These are phyloP conservation scores for Sphenopsis melanotis DNA, from an alignment of 2,797 vertebrate genomes.

Conservation along the genomic window DNA sequence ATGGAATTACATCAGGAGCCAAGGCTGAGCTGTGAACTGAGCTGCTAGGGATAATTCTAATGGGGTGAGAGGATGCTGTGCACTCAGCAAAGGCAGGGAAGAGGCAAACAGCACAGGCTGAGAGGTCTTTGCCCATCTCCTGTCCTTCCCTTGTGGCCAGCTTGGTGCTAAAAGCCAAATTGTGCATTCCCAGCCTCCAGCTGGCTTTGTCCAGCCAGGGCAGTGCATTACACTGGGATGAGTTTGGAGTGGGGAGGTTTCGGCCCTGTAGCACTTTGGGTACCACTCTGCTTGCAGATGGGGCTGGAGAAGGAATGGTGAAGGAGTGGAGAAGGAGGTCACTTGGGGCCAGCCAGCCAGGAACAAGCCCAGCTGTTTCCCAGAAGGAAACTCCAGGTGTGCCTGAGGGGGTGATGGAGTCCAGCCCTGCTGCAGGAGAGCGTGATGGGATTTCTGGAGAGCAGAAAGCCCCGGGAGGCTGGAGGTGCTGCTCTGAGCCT, in stretches of 20 bases:
- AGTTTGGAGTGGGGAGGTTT: background rate
- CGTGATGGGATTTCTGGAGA: background rate
- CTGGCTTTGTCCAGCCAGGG: background rate
- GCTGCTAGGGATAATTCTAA: background rate
- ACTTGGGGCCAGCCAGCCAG: background rate
- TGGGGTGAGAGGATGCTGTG: background rate
- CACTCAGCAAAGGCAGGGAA: background rate
- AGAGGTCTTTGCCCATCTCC: background rate
- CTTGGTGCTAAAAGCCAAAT: background rate
- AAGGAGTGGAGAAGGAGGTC: background rate
- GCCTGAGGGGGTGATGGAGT: background rate
- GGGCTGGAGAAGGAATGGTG: background rate
- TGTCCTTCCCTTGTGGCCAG: background rate
- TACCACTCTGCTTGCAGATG: background rate
- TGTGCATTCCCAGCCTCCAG: background rate
- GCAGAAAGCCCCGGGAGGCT: background rate
- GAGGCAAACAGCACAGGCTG: background rate
- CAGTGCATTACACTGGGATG: rapidly evolving
- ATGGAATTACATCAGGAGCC: background rate
- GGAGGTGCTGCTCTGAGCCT: background rate
- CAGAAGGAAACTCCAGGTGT: background rate
- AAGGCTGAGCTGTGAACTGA: background rate
- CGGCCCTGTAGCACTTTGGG: rapidly evolving
- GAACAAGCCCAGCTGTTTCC: background rate
- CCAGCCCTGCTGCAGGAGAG: background rate